Evolutionary conservation across 2,113 vertebrate species (phyloP), one percentile per base, ranked within the genome.

Genomic region (Accipiter virgatus): DNA sequence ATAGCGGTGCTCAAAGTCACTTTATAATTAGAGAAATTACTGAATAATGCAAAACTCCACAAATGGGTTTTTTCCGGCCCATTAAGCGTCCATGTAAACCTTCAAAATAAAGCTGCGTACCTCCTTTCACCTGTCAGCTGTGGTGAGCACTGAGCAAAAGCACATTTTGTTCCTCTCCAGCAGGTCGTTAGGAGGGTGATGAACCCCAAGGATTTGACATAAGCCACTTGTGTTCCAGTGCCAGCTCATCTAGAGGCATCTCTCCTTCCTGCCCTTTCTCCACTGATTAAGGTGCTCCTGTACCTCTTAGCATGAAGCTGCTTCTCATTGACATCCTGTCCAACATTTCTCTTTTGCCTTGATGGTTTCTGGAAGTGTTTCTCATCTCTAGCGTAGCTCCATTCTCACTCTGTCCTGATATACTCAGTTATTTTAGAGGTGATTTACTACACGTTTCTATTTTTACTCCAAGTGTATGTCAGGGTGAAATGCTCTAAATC

Each of bases 1-100:
- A 93, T 92, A 87, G 87, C 4, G 4, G 52, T 87, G 73, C 91
- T 90, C 22, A 1, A 93, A 94, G 59, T 94, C 72, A 36, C 84
- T 91, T 95, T 91, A 86, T 97, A 96, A 98, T 97, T 97, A 95
- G 82, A 89, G 83, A 96, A 97, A 91, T 96, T 95, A 95, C 77
- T 95, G 92, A 94, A 96, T 95, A 93, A 95, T 96, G 91, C 85
- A 95, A 53, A 96, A 72, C 87, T 96, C 53, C 38, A 9, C 20
- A 15, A 95, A 87, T 78, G 68, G n/a, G 2, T 63, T 94, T 93
- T 93, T 90, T 38, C 91, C 3, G 0, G 71, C 53, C 93, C 90
- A 88, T 98, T 97, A 97, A 92, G 50, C 0, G 4, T 96, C 95
- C 88, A 67, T 90, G 86, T 96, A 94, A 97, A 94, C 88, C 58